Evolutionary conservation across 2,888 invertebrate genomes (phyloP), one percentile per base, ranked within the genome.

Genomic region (Chrysolina haemoptera): DNA sequence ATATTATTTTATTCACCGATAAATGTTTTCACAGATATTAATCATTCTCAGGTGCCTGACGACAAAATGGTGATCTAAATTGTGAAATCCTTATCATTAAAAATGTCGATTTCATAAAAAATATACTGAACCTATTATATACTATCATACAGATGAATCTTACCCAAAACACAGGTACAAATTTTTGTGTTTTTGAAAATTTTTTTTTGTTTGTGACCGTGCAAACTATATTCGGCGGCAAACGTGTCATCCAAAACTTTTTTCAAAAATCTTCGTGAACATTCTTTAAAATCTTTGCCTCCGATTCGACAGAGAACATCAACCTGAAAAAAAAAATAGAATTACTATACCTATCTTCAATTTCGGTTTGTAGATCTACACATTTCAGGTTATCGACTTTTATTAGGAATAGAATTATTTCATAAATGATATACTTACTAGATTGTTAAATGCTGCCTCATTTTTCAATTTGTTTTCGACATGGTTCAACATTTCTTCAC

Each of bases 101-200:
- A n/a, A n/a, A n/a, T n/a, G n/a, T n/a, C 50, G 10, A 50, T 50
- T 50, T 50, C 50, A 50, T 50, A 50, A 16, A 50, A 50, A 50
- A 43, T 43, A 43, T 43, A 43, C 43, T 18, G 50, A 50, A 16
- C 50, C 18, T 16, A 50, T 62, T 35, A 22, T n/a, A 22, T 62
- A 35, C 27, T 62, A 14, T 35, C 14, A 62, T 62, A 62, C 8
- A 14, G 35, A 62, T 22, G 27, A 62, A 62, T 35, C 62, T 35
- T 62, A 62, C 62, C 62, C 27, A 62, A 62, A 35, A 62, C 35
- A 16, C 62, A 62, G 16, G 62, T 16, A 62, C 62, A 62, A 62
- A 35, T 14, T 62, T 62, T 35, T 35, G 62, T 35, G 62, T n/a
- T n/a, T n/a, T n/a, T n/a, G n/a, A n/a, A n/a, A n/a, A n/a, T n/a